These are phyloP conservation scores for Mustela nigripes DNA, from an alignment of 2,113 vertebrate genomes.

Conservation along the genomic window DNA sequence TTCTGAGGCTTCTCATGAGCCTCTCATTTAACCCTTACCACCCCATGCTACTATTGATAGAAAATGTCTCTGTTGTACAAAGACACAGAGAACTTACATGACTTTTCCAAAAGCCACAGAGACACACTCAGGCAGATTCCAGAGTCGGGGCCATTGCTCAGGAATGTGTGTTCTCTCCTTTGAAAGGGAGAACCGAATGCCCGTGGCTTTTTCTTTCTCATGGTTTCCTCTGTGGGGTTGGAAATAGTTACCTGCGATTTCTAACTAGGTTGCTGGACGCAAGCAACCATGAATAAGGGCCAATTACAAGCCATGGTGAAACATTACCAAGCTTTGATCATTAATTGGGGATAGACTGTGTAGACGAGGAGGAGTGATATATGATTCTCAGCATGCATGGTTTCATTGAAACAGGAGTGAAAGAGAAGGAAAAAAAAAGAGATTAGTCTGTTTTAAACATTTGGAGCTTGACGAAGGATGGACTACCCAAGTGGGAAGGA, in stretches of 20 bases:
- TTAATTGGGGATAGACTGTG: background rate
- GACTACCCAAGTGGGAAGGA: background rate
- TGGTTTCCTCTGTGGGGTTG: constrained; percentile 36
- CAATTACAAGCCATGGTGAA: background rate
- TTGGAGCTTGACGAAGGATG: background rate
- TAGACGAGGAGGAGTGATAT: background rate
- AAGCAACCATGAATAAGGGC: constrained; percentile 47
- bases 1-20: background rate
- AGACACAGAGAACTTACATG: background rate
- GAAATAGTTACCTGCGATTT: constrained; percentile 10
- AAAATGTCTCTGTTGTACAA: background rate
- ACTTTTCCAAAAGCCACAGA: background rate
- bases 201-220: background rate
- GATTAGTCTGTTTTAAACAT: constrained; percentile 15
- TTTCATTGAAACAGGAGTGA: background rate
- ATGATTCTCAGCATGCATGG: background rate
- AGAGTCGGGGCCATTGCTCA: background rate
- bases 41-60: background rate
- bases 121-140: background rate
- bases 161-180: background rate
- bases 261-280: background rate
- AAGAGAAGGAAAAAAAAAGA: background rate
- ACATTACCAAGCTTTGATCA: background rate
- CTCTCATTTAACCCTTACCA: background rate
- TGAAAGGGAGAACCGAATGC: background rate